Base-by-base conservation (phyloP, 2,113 vertebrate genomes). In the Oreochromis niloticus region DNA sequence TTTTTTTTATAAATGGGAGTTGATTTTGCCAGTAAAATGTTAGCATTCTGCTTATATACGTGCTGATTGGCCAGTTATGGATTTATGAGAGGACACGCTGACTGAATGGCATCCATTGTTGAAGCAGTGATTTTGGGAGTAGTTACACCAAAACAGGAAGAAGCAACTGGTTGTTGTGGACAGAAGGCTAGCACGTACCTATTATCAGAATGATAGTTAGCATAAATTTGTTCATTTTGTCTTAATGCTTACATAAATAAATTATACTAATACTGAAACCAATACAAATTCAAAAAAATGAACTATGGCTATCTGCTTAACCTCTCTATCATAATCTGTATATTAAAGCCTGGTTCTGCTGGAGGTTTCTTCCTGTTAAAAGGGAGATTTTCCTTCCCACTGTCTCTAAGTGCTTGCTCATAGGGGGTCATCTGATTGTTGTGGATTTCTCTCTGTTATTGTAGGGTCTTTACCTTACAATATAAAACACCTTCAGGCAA, bases 31-130 rank as follows among this genome's bases (percentile, higher is more conserved):
- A 12, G 36, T 61, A 61, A 34, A 4, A 61, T 61, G 30, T 61
- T 61, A 61, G 1, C 59, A 2, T 63, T 63, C 59, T 0, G 59
- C 59, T 63, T 6, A 11, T 6, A 11, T 19, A 63, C 30, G 6
- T 61, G 16, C 7, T 22, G 10, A 41, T 41, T 68, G 63, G 39
- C n/a, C 36, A 22, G 63, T 24, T 68, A 14, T 22, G 36, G 7
- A 41, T 68, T 22, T 41, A 68, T n/a, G 19, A 68, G 19, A 0
- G n/a, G 19, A 68, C 63, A 68, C 11, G 2, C n/a, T 66, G 34
- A 34, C 61, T 66, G 32, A 39, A 66, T 66, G 4, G 61, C 34
- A 14, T 39, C 63, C 63, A 22, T 1, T 68, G 4, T 22, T 22
- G 36, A 41, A 22, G 19, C 19, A 41, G 36, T 22, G 19, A 41